These are phyloP conservation scores for Scytalopus superciliaris DNA, from an alignment of 2,113 vertebrate species.

Conservation along the genomic window DNA sequence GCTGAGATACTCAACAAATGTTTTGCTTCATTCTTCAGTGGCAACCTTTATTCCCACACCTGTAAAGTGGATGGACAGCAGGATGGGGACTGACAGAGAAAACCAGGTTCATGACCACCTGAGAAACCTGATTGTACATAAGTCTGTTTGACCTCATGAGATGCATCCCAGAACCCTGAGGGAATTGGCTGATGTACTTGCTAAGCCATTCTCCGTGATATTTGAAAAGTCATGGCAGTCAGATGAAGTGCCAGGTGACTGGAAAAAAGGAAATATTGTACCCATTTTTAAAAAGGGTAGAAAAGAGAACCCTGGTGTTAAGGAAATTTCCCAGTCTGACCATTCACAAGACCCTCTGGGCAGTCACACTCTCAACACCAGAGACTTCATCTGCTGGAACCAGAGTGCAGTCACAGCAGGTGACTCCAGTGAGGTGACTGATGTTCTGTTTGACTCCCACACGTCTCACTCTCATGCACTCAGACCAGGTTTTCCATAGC, in stretches of 20 bases:
- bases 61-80: background rate
- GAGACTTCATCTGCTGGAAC: background rate
- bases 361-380: background rate
- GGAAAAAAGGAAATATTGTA: background rate
- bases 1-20: background rate
- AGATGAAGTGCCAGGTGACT: background rate
- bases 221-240: background rate
- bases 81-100: background rate
- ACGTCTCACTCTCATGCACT: background rate
- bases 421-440: background rate
- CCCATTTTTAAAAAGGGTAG: background rate
- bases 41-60: background rate
- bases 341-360: background rate
- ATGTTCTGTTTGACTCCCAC: background rate
- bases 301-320: background rate
- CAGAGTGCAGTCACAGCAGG: background rate
- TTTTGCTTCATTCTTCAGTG: background rate
- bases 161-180: background rate
- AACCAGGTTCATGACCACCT: background rate
- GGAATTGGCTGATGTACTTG: background rate
- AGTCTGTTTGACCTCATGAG: background rate
- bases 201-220: background rate
- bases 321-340: background rate
- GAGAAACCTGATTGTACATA: background rate
- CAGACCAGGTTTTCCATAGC: background rate